A percentile compares a stretch with the other conserved stretches of the same genome.
phyloP scores from a whole-genome alignment of 2,797 vertebrate species.

The Periparus ater region DNA sequence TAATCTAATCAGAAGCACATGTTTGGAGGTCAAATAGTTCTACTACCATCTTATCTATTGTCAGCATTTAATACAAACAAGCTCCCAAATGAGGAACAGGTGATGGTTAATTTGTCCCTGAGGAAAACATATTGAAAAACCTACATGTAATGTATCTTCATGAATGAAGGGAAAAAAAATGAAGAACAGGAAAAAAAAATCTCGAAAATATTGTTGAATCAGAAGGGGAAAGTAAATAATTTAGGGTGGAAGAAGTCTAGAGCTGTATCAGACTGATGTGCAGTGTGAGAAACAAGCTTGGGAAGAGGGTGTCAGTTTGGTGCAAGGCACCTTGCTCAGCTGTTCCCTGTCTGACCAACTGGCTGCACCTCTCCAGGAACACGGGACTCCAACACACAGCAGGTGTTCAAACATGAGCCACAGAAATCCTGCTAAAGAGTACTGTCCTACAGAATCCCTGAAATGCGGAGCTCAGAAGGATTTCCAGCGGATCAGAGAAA shows the following conservation, averaged over 20 bases:
- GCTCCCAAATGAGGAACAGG: neutral
- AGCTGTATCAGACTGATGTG: neutral
- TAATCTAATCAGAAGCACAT: constrained; percentile 36
- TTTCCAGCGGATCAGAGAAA: neutral
- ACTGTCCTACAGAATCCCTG: neutral
- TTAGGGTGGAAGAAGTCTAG: neutral
- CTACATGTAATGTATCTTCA: neutral
- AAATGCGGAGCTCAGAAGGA: neutral
- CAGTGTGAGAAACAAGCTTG: neutral
- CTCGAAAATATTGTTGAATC: neutral
- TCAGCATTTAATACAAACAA: neutral
- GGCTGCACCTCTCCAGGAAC: neutral
- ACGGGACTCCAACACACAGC: neutral
- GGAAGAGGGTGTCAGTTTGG: neutral
- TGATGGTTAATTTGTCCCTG: neutral
- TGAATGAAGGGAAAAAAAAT: neutral
- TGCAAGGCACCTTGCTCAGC: neutral
- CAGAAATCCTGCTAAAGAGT: neutral
- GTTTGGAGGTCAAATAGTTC: constrained; percentile 14
- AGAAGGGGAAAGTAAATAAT: neutral
- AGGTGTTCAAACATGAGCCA: neutral
- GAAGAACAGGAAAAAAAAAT: neutral
- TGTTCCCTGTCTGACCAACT: neutral
- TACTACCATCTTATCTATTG: neutral
- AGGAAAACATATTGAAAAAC: neutral